Evolutionary conservation across 2,888 invertebrate genomes (phyloP).

Genomic region (Mellilla xanthometata): DNA sequence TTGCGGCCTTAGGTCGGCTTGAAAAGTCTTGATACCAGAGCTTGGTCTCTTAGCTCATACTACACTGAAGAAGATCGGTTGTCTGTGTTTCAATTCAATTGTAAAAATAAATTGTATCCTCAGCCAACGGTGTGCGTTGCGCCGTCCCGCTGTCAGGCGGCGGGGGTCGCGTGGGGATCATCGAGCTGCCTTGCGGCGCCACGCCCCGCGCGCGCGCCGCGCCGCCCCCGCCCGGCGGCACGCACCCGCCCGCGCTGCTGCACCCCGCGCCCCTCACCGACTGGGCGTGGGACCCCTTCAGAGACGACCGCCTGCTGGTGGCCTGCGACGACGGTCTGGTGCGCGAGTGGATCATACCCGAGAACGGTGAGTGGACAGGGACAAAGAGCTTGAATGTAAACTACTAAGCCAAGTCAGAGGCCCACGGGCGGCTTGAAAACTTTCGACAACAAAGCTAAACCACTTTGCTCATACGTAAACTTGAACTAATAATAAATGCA

Average conservation of each 20-base stretch:
- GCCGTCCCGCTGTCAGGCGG: slow-evolving; percentile 95
- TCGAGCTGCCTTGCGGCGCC: slow-evolving; percentile 81
- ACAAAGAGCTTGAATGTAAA: too few species aligned
- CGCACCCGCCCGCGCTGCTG: slow-evolving; percentile 94
- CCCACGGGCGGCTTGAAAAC: too few species aligned
- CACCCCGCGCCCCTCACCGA: slow-evolving; percentile 95
- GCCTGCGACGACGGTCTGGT: slow-evolving; percentile 95
- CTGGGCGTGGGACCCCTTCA: slow-evolving; percentile 97
- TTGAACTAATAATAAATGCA: too few species aligned
- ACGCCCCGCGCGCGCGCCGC: slow-evolving; percentile 40
- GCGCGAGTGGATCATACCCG: slow-evolving; percentile 90
- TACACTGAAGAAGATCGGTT: too few species aligned
- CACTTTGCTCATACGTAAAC: too few species aligned
- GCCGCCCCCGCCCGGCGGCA: slow-evolving; percentile 88
- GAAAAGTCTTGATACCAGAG: too few species aligned
- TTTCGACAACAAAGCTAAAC: too few species aligned
- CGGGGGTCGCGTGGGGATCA: slow-evolving; percentile 94
- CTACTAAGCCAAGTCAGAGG: too few species aligned
- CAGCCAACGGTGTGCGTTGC: slow-evolving; percentile 92
- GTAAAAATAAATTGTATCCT: too few species aligned
- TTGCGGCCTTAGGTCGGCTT: too few species aligned
- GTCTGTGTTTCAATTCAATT: too few species aligned
- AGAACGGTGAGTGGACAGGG: slow-evolving; percentile 81
- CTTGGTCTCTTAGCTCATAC: too few species aligned
- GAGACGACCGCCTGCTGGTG: slow-evolving; percentile 89